Base-by-base conservation (phyloP, 37 sponge, comb jelly and placozoan genomes). In the Eunapius fragilis region DNA sequence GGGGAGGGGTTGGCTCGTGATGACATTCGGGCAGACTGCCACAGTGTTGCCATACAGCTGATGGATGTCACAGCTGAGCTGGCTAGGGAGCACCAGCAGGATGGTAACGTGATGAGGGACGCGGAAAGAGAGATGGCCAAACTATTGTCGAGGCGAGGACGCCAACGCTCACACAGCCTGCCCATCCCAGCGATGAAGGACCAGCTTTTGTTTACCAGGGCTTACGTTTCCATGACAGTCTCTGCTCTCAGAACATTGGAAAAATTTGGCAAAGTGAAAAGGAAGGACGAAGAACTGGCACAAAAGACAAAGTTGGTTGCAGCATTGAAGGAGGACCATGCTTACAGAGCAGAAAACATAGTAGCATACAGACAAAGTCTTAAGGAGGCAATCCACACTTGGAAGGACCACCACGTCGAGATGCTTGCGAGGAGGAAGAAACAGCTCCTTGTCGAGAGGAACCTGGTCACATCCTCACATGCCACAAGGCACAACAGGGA, bases 201-300 rank as follows among this genome's bases (percentile, higher is more conserved):
- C n/a, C 70, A 86, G 10, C 25, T 83, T 1, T 47, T 69, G 23
- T 93, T 93, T 68, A 83, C 67, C 2, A 34, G 87, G 23, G 71
- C 74, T 1, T 80, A 79, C 72, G 84, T 68, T 2, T 79, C 93
- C 0, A 87, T 93, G 90, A 80, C 69, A n/a, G 68, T 89, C 6
- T 84, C 87, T 23, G 58, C 77, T 5, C 31, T 93, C 68, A 75
- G 37, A 33, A 27, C 82, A 10, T 75, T 89, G 28, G 83, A 89
- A 32, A 86, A 79, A 31, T 74, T 79, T 0, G 71, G 87, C 76
- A 22, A 45, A 6, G 48, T 67, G 19, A 71, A 58, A 17, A 83
- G 68, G 74, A 75, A 86, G 34, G 30, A 34, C 13, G 83, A 87
- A 6, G 71, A 74, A 12, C 22, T 68, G 73, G 68, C 19, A 24